Evolutionary conservation across 2,113 vertebrate species (phyloP).

Genomic region (Polypterus bichir): DNA sequence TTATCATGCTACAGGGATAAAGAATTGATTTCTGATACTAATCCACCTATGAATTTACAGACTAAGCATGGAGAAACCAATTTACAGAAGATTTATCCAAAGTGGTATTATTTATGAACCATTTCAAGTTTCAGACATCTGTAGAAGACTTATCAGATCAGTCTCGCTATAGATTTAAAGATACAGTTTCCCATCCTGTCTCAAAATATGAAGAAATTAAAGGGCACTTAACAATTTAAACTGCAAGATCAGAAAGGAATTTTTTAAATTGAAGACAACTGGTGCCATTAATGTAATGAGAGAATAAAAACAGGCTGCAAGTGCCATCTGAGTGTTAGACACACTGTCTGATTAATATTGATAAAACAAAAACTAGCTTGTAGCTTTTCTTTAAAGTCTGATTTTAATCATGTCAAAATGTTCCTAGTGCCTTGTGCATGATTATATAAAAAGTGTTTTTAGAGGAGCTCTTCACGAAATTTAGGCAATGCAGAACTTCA

Average conservation of each 20-base stretch:
- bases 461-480: too few species aligned
- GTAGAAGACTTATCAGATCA: slow-evolving; percentile 3
- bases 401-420: too few species aligned
- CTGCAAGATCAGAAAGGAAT: neutral
- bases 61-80: slow-evolving; percentile 3
- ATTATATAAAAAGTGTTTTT: too few species aligned
- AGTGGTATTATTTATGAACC: slow-evolving; percentile 11
- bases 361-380: too few species aligned
- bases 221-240: slow-evolving; percentile 2
- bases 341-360: too few species aligned
- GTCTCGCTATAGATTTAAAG: slow-evolving; percentile 7
- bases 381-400: too few species aligned
- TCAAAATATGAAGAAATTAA: slow-evolving; percentile 3
- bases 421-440: too few species aligned
- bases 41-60: slow-evolving; percentile 10
- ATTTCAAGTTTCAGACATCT: slow-evolving; percentile 10
- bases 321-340: neutral
- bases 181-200: slow-evolving; percentile 4
- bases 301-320: neutral
- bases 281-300: neutral
- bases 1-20: slow-evolving; percentile 10
- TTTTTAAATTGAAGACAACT: slow-evolving; percentile 1
- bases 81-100: slow-evolving; percentile 10
- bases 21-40: slow-evolving; percentile 21
- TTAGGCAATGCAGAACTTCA: too few species aligned